Conservation (phyloP, 2,888 invertebrate species). For the Epiblema foenella region DNA sequence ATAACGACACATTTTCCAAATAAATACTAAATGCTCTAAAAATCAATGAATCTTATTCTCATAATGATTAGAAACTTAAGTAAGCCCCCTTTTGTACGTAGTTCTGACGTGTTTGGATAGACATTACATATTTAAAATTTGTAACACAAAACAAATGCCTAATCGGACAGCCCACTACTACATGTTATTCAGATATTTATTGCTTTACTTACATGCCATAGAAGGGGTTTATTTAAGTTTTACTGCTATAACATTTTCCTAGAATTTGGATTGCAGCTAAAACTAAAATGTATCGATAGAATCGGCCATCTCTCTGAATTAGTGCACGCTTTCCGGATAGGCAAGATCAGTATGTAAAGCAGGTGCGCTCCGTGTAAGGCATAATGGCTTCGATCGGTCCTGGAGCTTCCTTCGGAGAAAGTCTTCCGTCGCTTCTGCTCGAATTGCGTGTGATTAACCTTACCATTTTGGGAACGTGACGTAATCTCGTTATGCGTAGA, state of each 20-base stretch:
- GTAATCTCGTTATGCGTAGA: constrained; percentile 44
- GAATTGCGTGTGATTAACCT: constrained; percentile 52
- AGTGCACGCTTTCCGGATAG: constrained; percentile 69
- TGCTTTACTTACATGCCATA: no score
- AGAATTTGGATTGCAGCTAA: background rate
- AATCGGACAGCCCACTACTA: no score
- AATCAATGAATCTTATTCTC: background rate
- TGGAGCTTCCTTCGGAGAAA: constrained; percentile 73
- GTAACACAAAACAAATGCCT: no score
- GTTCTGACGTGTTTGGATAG: no score
- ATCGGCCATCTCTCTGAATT: constrained; percentile 72
- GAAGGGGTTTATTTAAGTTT: no score
- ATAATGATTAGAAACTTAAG: no score
- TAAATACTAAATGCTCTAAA: background rate
- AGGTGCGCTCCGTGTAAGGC: constrained; percentile 72
- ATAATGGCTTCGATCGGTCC: constrained; percentile 65
- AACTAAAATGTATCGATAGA: constrained; percentile 56
- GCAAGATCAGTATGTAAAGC: constrained; percentile 80
- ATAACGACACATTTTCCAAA: background rate
- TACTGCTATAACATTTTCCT: no score
- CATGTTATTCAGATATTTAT: no score
- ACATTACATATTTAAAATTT: no score
- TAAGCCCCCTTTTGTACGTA: no score
- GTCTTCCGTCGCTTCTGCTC: constrained; percentile 56
- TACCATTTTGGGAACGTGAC: constrained; percentile 45